Percentiles rank a stretch among this genome's conserved stretches.
These are phyloP conservation scores for Orbicella faveolata DNA, from an alignment of 64 coral and sea anemone species.

Conservation along the genomic window DNA sequence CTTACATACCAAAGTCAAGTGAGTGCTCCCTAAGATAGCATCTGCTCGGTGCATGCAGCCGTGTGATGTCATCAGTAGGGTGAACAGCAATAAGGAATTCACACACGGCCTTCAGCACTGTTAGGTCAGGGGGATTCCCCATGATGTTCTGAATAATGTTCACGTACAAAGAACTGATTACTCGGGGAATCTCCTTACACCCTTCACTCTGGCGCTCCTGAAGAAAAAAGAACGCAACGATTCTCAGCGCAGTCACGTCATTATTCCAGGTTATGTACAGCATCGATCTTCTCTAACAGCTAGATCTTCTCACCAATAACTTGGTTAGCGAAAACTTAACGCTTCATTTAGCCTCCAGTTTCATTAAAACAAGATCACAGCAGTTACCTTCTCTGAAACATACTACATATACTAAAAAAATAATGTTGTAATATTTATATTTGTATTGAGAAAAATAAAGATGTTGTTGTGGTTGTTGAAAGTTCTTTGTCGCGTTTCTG, in stretches of 20 bases:
- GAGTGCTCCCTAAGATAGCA: slow-evolving; percentile 82
- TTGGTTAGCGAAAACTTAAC: no score
- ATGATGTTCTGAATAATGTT: slow-evolving; percentile 94
- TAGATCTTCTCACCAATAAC: no score
- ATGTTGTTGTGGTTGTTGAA: no score
- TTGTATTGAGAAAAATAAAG: no score
- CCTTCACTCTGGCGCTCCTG: slow-evolving; percentile 87
- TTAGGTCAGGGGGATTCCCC: slow-evolving; percentile 71
- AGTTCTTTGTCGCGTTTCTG: no score
- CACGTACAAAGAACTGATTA: slow-evolving; percentile 80
- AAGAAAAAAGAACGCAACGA: neutral
- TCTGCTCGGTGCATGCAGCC: slow-evolving; percentile 71
- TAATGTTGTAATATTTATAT: no score
- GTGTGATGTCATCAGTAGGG: slow-evolving; percentile 70
- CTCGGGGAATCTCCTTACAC: slow-evolving; percentile 57
- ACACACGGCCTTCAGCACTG: slow-evolving; percentile 87
- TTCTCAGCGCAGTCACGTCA: neutral
- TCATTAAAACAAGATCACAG: no score
- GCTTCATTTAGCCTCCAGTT: no score
- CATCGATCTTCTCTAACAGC: no score
- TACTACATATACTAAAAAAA: no score
- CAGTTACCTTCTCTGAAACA: no score
- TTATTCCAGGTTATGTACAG: neutral
- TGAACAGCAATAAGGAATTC: slow-evolving; percentile 94
- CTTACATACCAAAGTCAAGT: slow-evolving; percentile 57